Base-by-base conservation (phyloP, 2,888 invertebrate genomes). In the Dasysyrphus tricinctus region DNA sequence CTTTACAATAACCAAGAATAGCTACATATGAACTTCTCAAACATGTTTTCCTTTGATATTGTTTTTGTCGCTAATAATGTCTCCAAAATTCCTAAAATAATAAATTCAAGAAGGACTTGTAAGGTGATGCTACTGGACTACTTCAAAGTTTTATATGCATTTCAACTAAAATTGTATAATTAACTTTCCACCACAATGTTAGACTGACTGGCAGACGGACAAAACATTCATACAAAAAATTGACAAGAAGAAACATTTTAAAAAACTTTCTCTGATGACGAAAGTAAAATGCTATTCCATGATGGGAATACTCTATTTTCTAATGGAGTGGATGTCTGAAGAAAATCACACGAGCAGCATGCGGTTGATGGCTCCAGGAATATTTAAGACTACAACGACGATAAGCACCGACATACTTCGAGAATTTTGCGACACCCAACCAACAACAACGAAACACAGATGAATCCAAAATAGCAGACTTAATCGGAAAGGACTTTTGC, bases 401-500 rank as follows among this genome's bases (percentile, higher is more conserved):
- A 51, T 12, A 3, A 29, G 2, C 1, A 54, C 49, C 24, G 7
- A 29, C 24, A 72, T 51, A 42, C 19, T 39, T 24, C 24, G 61
- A 44, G 19, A 65, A 69, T 44, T 67, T 56, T 80, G 69, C 49
- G 72, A 49, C 69, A 73, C 42, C 59, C 69, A 16, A 57, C 59
- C 69, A 16, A 57, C 54, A 54, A 51, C 29, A 54, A 63, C 42
- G 14, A 42, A 12, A n/a, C 14, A 75, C 54, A 59, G 69, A 59
- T 75, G 65, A 72, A 82, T 82, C 82, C 75, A 54, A 82, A 82
- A 86, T 79, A 82, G 70, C 82, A 86, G 82, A 86, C 86, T 79
- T 86, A 86, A 86, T 87, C 87, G 76, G 73, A 87, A 63, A 83
- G 83, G 85, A 85, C 80, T 80, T 72, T 80, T 80, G 88, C 85